Percentiles rank a stretch among this genome's conserved stretches.
phyloP scores from a whole-genome alignment of 1,140 invertebrate genomes.

The Macrocentrus cingulum region DNA sequence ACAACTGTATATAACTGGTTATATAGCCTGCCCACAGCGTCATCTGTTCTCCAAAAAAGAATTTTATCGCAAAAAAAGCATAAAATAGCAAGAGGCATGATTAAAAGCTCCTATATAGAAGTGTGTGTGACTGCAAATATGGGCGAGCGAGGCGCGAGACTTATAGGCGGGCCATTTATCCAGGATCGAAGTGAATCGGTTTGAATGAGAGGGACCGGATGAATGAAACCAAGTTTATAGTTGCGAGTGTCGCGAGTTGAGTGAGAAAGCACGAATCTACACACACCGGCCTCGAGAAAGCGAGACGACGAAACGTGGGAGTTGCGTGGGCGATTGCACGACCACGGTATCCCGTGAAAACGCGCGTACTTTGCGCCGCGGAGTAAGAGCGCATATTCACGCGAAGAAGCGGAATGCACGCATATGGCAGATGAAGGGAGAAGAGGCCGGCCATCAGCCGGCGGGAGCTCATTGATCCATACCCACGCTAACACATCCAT shows the following conservation, averaged over 20 bases:
- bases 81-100: too few relatives aligned
- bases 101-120: slow-evolving; percentile 1
- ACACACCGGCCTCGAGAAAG: slow-evolving; percentile 12
- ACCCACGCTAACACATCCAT: slow-evolving; percentile 3
- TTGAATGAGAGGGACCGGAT: slow-evolving; percentile 26
- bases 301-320: slow-evolving; percentile 31
- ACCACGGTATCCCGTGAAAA: slow-evolving; percentile 13
- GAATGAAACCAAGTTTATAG: slow-evolving; percentile 34
- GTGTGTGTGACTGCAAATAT: background rate
- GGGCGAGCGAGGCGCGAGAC: too few relatives aligned
- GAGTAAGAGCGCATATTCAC: background rate
- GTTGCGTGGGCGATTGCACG: slow-evolving; percentile 39
- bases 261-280: background rate
- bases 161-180: slow-evolving; percentile 27
- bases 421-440: background rate
- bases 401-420: background rate
- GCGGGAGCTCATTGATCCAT: slow-evolving; percentile 22
- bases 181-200: slow-evolving; percentile 37
- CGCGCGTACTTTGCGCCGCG: slow-evolving; percentile 1
- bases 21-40: too few relatives aligned
- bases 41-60: too few relatives aligned
- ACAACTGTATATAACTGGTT: too few relatives aligned
- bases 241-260: slow-evolving; percentile 3
- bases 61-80: too few relatives aligned
- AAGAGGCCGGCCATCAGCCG: background rate